Evolutionary conservation across 30 jellyfish, hydroid and myxozoan species (phyloP), one percentile per base, ranked within the genome.

Genomic region (Rhopilema esculentum): DNA sequence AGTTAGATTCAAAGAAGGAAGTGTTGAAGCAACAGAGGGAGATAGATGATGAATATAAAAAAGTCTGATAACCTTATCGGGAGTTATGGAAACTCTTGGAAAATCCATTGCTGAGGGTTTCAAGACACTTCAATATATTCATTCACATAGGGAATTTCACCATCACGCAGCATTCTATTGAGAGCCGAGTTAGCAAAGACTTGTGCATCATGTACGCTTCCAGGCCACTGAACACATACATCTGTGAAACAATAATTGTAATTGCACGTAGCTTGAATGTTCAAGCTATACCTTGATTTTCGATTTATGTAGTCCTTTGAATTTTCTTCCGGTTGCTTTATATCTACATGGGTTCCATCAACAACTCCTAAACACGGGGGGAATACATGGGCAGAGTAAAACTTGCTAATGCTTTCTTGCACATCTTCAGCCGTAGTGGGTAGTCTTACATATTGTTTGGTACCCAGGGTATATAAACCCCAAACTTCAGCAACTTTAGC

Each of bases 171-270:
- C n/a, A n/a, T n/a, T n/a, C n/a, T n/a, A n/a, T n/a, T n/a, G n/a
- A 76, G 7, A 28, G 32, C 27, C 20, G 83, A 29, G 25, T 30
- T 30, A 9, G 28, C 16, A 76, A 76, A 32, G 8, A 76, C 40
- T 31, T n/a, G n/a, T n/a, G 93, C 93, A 73, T 84, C 93, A 61
- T 70, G 93, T 63, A 84, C 90, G 53, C 87, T 49, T n/a, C 81
- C 93, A 21, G 89, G 93, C 80, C 88, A 71, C 80, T 84, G 64
- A 0, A 84, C 80, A 20, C 32, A 66, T 4, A 72, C 89, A 71
- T 84, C 88, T 23, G 84, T 69, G 74, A 84, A 80, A 83, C 90
- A 80, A 63, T 80, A 80, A 21, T 24, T 48, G 22, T 76, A 48
- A 28, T 76, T 76, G 52, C 87, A 76, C 57, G 28, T 16, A 22